Base-by-base conservation (phyloP, 2,888 invertebrate species). In the Amphipoea lucens region DNA sequence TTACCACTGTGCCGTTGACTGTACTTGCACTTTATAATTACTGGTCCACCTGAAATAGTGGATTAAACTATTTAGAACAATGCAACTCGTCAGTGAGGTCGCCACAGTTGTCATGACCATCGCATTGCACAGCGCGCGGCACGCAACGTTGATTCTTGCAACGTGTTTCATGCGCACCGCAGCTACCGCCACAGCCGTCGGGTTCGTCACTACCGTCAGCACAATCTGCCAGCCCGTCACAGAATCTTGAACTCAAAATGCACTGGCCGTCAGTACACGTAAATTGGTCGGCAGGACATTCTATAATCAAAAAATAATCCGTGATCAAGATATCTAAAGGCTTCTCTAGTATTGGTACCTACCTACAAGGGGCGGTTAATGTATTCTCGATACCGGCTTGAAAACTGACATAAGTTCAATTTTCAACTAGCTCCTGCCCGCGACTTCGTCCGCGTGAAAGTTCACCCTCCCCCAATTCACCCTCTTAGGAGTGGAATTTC, bases 121-220 rank as follows among this genome's bases (percentile, higher is more conserved):
- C 98, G 92, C 98, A 98, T 88, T 97, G 97, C 20, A 96, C 95
- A 40, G 95, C 92, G 83, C 96, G 97, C 14, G 97, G 94, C 76
- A 98, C 97, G 93, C 98, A 98, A n/a, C 97, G 97, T 57, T 97
- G 97, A 88, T 96, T 97, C 62, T 81, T 88, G 90, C 97, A 97
- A 29, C 93, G 93, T 78, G 96, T 84, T 87, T 97, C 97, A 85
- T 97, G 95, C 70, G 95, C 94, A 12, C 97, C 96, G 90, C 98
- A 98, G 42, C 95, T 97, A 92, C 95, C 93, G 83, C 95, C 95
- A 86, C 97, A 97, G 48, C 97, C 97, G 42, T 90, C 93, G 1
- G 98, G 98, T 93, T 98, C 98, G 90, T 98, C 98, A 63, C 98
- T 98, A 78, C 97, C 96, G 88, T 98, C 98, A 0, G 90, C 92